These are phyloP conservation scores for Caenorhabditis sp. DNA, from an alignment of 2,888 invertebrate species.

Conservation along the genomic window DNA sequence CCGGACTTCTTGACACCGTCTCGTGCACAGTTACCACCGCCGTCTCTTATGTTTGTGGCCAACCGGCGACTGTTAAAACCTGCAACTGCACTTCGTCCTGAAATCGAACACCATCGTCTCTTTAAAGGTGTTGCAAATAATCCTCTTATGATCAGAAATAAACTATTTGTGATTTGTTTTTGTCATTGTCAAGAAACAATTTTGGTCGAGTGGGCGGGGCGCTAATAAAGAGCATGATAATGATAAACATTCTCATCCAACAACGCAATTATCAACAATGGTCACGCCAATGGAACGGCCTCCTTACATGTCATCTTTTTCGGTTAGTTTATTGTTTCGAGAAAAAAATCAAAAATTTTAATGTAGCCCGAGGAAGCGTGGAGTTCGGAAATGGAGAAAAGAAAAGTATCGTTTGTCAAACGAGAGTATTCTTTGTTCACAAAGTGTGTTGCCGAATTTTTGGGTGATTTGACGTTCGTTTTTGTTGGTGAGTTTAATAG, in stretches of 20 bases:
- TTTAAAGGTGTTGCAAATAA: too few species aligned
- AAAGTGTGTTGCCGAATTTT: conserved; percentile 58
- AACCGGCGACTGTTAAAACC: not conserved
- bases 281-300: conserved; percentile 26
- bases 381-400: not conserved
- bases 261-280: conserved; percentile 20
- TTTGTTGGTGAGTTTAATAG: conserved; percentile 50
- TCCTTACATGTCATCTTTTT: conserved; percentile 31
- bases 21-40: not conserved
- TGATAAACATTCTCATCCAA: not conserved
- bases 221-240: conserved; percentile 14
- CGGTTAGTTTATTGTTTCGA: conserved; percentile 19
- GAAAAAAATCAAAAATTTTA: not conserved
- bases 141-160: too few species aligned
- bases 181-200: not conserved
- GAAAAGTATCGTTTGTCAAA: not conserved
- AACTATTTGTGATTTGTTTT: too few species aligned
- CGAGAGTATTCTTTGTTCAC: conserved; percentile 52
- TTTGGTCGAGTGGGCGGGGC: not conserved
- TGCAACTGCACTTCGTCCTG: not conserved
- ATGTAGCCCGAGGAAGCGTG: conserved; percentile 23
- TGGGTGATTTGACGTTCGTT: conserved; percentile 60
- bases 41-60: not conserved
- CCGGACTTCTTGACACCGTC: not conserved
- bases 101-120: too few species aligned